phyloP scores from a whole-genome alignment of 1,140 invertebrate genomes.

The Aphaenogaster floridana region DNA sequence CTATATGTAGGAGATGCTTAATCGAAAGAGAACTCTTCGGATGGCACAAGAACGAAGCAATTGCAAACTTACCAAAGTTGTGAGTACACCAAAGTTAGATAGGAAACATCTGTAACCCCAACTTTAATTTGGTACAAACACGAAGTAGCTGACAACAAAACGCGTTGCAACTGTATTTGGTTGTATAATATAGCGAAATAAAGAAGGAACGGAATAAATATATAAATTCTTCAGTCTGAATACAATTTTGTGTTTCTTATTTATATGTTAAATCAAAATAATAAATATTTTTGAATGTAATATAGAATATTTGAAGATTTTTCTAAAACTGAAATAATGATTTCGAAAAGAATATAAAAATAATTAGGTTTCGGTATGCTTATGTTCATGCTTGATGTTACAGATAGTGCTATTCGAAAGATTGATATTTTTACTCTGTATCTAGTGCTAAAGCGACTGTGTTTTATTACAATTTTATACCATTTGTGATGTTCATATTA shows the following conservation, averaged over 20 bases:
- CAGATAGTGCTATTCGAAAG: neutral
- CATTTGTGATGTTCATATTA: neutral
- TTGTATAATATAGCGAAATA: conserved; percentile 3
- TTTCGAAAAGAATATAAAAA: conserved; percentile 15
- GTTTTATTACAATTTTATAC: neutral
- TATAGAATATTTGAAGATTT: neutral
- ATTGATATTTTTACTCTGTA: neutral
- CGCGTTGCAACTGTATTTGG: conserved; percentile 11
- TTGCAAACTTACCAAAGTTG: conserved; percentile 43
- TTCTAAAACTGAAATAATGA: neutral
- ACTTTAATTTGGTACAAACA: conserved; percentile 54
- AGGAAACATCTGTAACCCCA: conserved; percentile 57
- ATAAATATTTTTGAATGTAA: neutral
- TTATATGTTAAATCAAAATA: neutral
- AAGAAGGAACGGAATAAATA: neutral
- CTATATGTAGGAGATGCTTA: conserved; percentile 28
- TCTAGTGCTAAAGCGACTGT: neutral
- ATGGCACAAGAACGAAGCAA: conserved; percentile 40
- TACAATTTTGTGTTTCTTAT: neutral
- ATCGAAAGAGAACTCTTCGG: conserved; percentile 32
- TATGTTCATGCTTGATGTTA: neutral
- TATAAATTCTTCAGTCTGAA: neutral
- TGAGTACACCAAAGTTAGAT: conserved; percentile 49
- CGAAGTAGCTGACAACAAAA: conserved; percentile 36
- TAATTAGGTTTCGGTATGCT: neutral